Conservation (phyloP, 2,888 invertebrate species). For the Zygaena filipendulae region DNA sequence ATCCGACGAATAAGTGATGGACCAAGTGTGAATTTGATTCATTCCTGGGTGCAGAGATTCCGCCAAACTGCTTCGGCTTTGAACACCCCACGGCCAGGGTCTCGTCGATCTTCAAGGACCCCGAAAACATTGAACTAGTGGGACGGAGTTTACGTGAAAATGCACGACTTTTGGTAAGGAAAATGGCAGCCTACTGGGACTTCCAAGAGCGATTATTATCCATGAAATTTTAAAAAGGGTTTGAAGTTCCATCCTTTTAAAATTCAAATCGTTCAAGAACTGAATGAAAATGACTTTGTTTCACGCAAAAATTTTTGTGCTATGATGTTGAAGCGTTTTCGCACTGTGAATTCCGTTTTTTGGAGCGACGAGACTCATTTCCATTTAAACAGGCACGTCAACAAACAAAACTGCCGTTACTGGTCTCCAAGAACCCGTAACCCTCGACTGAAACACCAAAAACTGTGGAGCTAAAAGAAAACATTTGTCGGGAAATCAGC, state of each 20-base stretch:
- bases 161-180: constrained; percentile 8
- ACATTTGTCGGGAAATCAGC: constrained; percentile 17
- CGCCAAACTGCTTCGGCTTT: no score
- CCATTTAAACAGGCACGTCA: constrained; percentile 9
- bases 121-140: constrained; percentile 8
- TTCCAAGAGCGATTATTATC: constrained; percentile 8
- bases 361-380: constrained; percentile 9
- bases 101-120: no score
- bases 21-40: constrained; percentile 6
- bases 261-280: constrained; percentile 5
- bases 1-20: constrained; percentile 7
- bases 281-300: constrained; percentile 1
- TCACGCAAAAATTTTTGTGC: constrained; percentile 3
- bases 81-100: no score
- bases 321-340: constrained; percentile 5
- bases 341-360: constrained; percentile 6
- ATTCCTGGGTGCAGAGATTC: constrained; percentile 8
- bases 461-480: constrained; percentile 15
- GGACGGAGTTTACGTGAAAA: constrained; percentile 7
- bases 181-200: constrained; percentile 7
- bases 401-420: constrained; percentile 10
- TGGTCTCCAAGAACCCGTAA: constrained; percentile 10
- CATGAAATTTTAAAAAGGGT: constrained; percentile 14
- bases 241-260: constrained; percentile 13
- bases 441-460: constrained; percentile 16